These are phyloP conservation scores for Chaetura pelagica DNA, from an alignment of 2,113 vertebrate species.

Conservation along the genomic window DNA sequence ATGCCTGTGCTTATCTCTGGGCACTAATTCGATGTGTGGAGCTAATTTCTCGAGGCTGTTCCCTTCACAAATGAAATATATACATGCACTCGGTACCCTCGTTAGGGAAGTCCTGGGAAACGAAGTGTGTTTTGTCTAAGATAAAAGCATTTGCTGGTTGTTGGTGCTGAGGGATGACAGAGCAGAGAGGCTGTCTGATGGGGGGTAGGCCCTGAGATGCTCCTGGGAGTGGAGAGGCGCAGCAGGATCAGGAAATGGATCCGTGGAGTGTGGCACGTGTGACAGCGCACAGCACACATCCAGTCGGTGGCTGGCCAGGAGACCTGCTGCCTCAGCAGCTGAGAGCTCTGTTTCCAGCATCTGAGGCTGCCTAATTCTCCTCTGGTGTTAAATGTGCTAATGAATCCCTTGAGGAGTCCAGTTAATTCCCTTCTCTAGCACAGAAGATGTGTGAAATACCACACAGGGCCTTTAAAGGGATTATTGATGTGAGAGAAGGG, in stretches of 20 bases:
- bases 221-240: not conserved
- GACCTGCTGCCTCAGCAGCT: not conserved
- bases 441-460: not conserved
- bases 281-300: not conserved
- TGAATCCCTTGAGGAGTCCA: constrained; percentile 33
- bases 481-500: not conserved
- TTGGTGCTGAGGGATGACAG: not conserved
- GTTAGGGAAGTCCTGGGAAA: constrained; percentile 55
- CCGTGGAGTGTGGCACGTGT: not conserved
- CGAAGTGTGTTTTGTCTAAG: constrained; percentile 44
- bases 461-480: accelerated
- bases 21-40: constrained; percentile 53
- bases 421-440: not conserved
- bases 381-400: constrained; percentile 35
- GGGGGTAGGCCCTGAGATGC: not conserved
- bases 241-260: not conserved
- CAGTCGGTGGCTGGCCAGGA: not conserved
- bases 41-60: constrained; percentile 65
- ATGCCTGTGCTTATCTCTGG: constrained; percentile 64
- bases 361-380: not conserved
- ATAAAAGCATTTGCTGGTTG: constrained; percentile 16
- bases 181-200: not conserved
- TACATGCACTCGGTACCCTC: constrained; percentile 47
- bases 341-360: not conserved
- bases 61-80: constrained; percentile 64